Percentiles rank a stretch among this genome's conserved stretches.
Evolutionary conservation across 2,888 invertebrate genomes (phyloP).

Genomic region (Thysanoteuthis rhombus): DNA sequence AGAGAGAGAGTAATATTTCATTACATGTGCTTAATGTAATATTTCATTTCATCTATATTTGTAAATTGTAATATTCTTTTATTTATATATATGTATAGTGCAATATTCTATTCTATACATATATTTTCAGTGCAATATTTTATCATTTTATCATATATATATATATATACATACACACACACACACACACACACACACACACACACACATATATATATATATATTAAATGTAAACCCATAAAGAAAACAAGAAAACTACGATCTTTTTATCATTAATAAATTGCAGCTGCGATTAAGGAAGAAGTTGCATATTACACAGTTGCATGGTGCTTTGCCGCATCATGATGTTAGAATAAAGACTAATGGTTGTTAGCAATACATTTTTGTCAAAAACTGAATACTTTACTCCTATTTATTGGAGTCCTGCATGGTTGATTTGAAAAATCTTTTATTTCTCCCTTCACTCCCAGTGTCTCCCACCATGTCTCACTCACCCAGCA

Average conservation of each 20-base stretch:
- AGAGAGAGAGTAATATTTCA: too few relatives aligned
- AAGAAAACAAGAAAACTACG: neutral
- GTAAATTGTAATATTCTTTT: too few relatives aligned
- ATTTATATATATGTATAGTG: too few relatives aligned
- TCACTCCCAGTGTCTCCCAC: neutral
- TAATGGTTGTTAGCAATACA: neutral
- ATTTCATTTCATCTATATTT: too few relatives aligned
- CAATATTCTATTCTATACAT: too few relatives aligned
- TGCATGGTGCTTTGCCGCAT: neutral
- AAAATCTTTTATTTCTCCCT: conserved; percentile 12
- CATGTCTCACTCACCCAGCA: neutral
- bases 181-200: neutral
- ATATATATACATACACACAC: too few relatives aligned
- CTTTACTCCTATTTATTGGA: neutral
- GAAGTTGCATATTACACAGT: neutral
- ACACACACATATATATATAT: too few relatives aligned
- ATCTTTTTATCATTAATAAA: neutral
- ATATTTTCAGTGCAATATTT: too few relatives aligned
- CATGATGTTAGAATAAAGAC: neutral
- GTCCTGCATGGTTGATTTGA: neutral
- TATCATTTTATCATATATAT: too few relatives aligned
- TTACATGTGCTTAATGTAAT: too few relatives aligned
- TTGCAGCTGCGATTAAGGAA: neutral
- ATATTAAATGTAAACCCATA: neutral
- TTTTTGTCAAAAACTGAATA: neutral